A percentile compares a stretch with the other conserved stretches of the same genome.
phyloP scores from a whole-genome alignment of 1,140 invertebrate genomes.

The Caenorhabditis briggsae region DNA sequence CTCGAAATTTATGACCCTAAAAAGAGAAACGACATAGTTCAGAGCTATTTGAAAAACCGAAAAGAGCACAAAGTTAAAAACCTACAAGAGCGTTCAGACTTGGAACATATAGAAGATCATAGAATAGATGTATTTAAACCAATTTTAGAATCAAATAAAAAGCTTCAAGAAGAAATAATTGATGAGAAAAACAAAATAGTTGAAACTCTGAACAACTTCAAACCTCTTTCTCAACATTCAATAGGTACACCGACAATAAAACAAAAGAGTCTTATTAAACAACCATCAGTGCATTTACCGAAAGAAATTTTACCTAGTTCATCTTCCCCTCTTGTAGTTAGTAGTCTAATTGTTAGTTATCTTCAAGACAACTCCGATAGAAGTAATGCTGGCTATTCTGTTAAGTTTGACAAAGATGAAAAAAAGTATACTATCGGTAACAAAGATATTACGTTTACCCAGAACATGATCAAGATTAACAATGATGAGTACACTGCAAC shows the following conservation, averaged over 20 bases:
- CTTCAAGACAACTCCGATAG: constrained; percentile 63
- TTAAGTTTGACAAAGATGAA: constrained; percentile 64
- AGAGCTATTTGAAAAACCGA: constrained; percentile 65
- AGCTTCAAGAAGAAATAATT: constrained; percentile 65
- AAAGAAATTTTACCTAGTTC: neutral
- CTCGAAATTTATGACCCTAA: constrained; percentile 67
- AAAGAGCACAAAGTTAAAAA: constrained; percentile 65
- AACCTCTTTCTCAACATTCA: neutral
- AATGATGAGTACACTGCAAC: constrained; percentile 61
- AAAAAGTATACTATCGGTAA: constrained; percentile 66
- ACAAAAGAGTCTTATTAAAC: neutral
- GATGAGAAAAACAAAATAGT: constrained; percentile 64
- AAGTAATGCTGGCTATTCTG: constrained; percentile 67
- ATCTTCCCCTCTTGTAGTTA: constrained; percentile 38
- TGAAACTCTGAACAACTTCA: constrained; percentile 66
- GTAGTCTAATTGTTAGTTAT: constrained; percentile 66
- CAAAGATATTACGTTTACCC: constrained; percentile 65
- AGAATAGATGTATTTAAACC: constrained; percentile 67
- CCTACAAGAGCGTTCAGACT: constrained; percentile 56
- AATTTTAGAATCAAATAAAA: constrained; percentile 67
- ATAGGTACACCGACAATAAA: neutral
- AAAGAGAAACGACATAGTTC: constrained; percentile 64
- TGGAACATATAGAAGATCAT: constrained; percentile 65
- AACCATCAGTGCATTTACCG: constrained; percentile 15
- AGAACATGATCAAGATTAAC: constrained; percentile 64